These are phyloP conservation scores for Coptodon bakossiorum DNA, from an alignment of 2,113 vertebrate species.

Conservation along the genomic window DNA sequence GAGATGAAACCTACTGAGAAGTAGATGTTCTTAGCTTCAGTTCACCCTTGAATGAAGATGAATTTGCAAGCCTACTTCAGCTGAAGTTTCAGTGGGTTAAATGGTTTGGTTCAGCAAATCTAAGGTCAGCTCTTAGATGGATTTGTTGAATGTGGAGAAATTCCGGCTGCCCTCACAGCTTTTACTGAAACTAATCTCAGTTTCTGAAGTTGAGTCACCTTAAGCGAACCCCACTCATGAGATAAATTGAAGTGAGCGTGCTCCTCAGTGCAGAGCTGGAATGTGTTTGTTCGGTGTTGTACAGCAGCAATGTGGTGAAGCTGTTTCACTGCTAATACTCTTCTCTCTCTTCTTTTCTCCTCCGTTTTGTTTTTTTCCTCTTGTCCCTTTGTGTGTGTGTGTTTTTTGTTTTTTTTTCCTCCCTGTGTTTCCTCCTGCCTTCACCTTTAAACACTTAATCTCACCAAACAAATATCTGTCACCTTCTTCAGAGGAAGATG, in stretches of 20 bases:
- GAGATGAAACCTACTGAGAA: not conserved
- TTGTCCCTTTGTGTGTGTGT: not conserved
- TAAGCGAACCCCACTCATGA: not conserved
- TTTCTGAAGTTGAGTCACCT: not conserved
- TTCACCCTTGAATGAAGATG: not conserved
- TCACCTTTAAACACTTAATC: not conserved
- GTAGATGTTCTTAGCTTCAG: not conserved
- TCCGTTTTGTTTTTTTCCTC: not conserved
- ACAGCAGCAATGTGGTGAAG: not conserved
- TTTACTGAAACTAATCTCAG: not conserved
- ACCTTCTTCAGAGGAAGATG: constrained; percentile 74
- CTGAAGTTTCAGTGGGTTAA: not conserved
- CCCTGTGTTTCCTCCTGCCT: not conserved
- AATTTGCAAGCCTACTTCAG: not conserved
- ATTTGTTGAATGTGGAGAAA: not conserved
- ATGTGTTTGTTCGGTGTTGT: not conserved
- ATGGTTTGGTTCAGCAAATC: not conserved
- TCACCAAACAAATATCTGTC: constrained; percentile 32
- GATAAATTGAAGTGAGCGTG: not conserved
- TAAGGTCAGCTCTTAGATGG: not conserved
- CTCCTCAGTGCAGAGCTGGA: not conserved
- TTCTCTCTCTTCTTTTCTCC: constrained; percentile 1
- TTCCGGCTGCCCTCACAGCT: not conserved
- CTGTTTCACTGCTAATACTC: not conserved
- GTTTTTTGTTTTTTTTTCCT: not conserved